Percentiles rank a stretch among this genome's conserved stretches.
These are phyloP conservation scores for Sesamia nonagrioides DNA, from an alignment of 1,140 invertebrate genomes.

Conservation along the genomic window DNA sequence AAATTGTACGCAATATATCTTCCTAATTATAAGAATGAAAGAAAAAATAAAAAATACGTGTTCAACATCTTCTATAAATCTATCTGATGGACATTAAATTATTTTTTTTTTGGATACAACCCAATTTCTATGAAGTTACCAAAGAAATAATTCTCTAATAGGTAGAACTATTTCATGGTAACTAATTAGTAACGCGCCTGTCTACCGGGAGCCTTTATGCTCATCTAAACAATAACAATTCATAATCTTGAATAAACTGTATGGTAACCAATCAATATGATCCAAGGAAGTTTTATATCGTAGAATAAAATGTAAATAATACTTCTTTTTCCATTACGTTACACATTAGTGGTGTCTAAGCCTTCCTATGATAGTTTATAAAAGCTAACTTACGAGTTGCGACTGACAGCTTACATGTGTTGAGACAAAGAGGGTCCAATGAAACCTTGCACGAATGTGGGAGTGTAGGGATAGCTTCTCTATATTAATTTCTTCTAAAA, in stretches of 20 bases:
- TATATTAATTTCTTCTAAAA: conserved; percentile 60
- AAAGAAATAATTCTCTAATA: no score
- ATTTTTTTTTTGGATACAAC: no score
- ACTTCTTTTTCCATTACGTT: conserved; percentile 65
- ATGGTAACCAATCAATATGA: conserved; percentile 61
- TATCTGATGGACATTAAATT: no score
- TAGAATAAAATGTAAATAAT: conserved; percentile 68
- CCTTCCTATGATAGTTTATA: conserved; percentile 65
- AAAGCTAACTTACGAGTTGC: conserved; percentile 67
- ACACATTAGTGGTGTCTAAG: conserved; percentile 57
- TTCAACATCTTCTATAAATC: no score
- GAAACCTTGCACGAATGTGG: conserved; percentile 78
- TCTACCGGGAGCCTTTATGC: neutral
- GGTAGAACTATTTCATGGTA: no score
- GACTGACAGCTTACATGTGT: conserved; percentile 62
- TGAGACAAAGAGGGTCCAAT: conserved; percentile 50
- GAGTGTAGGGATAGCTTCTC: conserved; percentile 76
- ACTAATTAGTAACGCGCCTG: no score
- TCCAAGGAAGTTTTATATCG: conserved; percentile 58
- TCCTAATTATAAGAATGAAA: no score
- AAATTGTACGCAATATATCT: no score
- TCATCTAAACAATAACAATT: conserved; percentile 52
- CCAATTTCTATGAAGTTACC: no score
- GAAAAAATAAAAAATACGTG: no score
- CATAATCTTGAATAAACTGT: conserved; percentile 54